Evolutionary conservation across 2,113 vertebrate genomes (phyloP).

Genomic region (Periophthalmus modestus): DNA sequence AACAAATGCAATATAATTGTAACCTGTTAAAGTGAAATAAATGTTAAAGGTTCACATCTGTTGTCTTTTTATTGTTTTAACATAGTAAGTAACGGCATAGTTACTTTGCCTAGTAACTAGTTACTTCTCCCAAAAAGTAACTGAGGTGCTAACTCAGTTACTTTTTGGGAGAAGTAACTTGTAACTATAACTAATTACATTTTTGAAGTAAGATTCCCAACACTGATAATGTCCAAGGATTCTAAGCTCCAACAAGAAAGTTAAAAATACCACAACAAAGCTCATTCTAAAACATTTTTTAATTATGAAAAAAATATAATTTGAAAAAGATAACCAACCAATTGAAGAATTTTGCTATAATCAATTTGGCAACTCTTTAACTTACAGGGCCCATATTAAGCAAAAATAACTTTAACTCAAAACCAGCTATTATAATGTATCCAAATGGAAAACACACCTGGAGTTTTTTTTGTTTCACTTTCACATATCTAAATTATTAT

Average conservation of each 20-base stretch:
- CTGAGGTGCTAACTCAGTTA: too few species aligned
- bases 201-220: too few species aligned
- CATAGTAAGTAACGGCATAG: too few species aligned
- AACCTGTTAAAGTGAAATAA: too few species aligned
- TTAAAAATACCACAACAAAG: not conserved
- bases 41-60: too few species aligned
- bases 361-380: not conserved
- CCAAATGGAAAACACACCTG: not conserved
- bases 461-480: not conserved
- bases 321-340: not conserved
- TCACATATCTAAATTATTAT: not conserved
- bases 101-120: too few species aligned
- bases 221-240: not conserved
- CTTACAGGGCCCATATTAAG: not conserved
- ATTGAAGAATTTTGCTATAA: too few species aligned
- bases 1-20: too few species aligned
- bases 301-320: not conserved
- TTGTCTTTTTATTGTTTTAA: too few species aligned
- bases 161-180: too few species aligned
- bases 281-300: slow-evolving; percentile 1
- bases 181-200: too few species aligned
- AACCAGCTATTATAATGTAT: not conserved
- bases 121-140: too few species aligned
- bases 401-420: not conserved
- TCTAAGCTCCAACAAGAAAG: not conserved